Evolutionary conservation across 2,113 vertebrate genomes (phyloP).

Genomic region (Prunella fulvescens): DNA sequence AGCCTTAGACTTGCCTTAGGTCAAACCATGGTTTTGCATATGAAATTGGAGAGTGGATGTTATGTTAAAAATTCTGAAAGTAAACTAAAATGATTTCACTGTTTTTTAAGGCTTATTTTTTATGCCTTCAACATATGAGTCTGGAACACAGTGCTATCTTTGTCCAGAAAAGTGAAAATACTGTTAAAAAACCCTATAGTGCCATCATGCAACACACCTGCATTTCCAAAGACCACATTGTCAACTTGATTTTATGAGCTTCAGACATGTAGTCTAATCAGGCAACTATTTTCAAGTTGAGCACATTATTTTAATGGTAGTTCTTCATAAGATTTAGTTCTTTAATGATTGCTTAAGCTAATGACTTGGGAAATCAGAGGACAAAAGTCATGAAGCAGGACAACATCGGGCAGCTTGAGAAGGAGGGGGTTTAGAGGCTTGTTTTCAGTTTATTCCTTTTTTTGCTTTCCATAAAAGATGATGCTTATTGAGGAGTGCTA

Average conservation of each 20-base stretch:
- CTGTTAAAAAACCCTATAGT: background rate
- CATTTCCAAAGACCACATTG: background rate
- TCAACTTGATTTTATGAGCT: background rate
- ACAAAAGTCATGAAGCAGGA: background rate
- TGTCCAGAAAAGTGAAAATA: background rate
- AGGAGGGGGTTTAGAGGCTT: background rate
- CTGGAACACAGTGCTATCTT: background rate
- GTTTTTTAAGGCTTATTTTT: background rate
- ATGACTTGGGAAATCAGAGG: background rate
- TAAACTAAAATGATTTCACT: background rate
- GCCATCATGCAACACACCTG: background rate
- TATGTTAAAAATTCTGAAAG: background rate
- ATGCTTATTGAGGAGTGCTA: background rate
- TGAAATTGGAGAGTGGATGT: background rate
- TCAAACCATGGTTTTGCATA: background rate
- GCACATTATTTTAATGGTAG: background rate
- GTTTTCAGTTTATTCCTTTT: background rate
- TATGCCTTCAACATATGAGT: background rate
- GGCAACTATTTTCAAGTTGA: background rate
- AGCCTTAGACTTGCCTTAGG: background rate
- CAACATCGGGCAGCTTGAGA: background rate
- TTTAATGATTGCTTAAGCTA: background rate
- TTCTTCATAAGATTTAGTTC: background rate
- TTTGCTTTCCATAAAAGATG: background rate
- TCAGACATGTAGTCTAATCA: background rate